Evolutionary conservation across 2,113 vertebrate species (phyloP).

Genomic region (Hippocampus comes): DNA sequence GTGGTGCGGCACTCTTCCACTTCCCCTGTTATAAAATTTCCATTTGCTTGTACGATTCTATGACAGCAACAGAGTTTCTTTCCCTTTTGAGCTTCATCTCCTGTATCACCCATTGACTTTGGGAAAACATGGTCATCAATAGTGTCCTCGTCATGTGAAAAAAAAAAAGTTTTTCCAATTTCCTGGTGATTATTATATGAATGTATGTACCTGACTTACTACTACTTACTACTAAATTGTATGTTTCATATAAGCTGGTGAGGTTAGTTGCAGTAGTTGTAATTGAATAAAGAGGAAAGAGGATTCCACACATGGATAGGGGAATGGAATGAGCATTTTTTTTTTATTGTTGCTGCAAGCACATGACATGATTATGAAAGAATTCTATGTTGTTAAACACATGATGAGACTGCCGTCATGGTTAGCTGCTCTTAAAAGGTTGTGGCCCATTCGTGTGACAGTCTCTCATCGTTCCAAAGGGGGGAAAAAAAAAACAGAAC

Average conservation of each 20-base stretch:
- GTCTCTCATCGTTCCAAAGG: background rate
- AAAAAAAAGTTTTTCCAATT: too few species aligned
- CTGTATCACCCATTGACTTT: background rate
- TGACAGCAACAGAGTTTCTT: background rate
- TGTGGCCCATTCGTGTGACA: background rate
- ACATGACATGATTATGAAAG: conserved; percentile 45
- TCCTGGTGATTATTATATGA: background rate
- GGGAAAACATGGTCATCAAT: background rate
- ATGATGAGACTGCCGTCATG: conserved; percentile 36
- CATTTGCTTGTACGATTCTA: background rate
- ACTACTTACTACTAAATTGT: background rate
- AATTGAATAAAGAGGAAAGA: background rate
- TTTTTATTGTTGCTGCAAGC: conserved; percentile 9
- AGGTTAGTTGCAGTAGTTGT: background rate
- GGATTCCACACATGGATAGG: background rate
- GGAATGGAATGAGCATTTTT: conserved; percentile 2
- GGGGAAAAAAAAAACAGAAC: background rate
- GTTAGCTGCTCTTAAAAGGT: background rate
- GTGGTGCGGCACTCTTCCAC: background rate
- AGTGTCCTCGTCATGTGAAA: background rate
- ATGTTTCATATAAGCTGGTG: background rate
- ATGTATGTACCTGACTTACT: background rate
- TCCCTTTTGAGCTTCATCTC: background rate
- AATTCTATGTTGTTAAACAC: conserved; percentile 41
- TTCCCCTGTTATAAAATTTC: background rate